These are phyloP conservation scores for Natator depressus DNA, from an alignment of 2,113 vertebrate species.

Conservation along the genomic window DNA sequence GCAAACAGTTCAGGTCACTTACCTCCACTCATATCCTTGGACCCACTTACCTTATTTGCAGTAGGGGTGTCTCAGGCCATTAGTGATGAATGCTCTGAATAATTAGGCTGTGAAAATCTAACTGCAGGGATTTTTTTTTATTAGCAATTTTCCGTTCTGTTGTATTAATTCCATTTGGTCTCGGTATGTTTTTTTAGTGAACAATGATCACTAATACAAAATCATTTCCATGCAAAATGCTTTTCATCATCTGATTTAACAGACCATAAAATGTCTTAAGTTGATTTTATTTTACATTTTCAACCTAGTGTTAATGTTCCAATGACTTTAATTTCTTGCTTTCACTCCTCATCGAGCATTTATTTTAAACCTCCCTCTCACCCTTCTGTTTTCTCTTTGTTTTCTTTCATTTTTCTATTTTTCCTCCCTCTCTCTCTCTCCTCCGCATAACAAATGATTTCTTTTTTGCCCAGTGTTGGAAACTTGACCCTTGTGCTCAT, in stretches of 20 bases:
- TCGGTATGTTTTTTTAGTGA: constrained; percentile 34
- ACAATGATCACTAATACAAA: background rate
- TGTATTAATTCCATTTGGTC: constrained; percentile 29
- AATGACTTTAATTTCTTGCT: background rate
- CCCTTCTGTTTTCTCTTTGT: background rate
- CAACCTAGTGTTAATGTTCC: background rate
- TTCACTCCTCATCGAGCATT: constrained; percentile 7
- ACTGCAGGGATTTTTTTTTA: constrained; percentile 22
- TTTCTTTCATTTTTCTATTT: background rate
- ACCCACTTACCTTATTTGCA: constrained; percentile 24
- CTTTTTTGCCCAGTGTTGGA: background rate
- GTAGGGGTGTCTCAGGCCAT: constrained; percentile 61
- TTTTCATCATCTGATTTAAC: constrained; percentile 65
- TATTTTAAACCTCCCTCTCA: background rate
- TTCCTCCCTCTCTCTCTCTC: background rate
- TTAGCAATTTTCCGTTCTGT: constrained; percentile 4
- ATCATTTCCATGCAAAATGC: constrained; percentile 11
- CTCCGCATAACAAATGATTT: background rate
- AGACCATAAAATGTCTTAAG: constrained; percentile 48
- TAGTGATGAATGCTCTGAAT: constrained; percentile 57
- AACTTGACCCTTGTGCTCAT: background rate
- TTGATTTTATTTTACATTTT: constrained; percentile 33
- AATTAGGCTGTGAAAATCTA: constrained; percentile 52
- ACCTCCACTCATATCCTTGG: constrained; percentile 25
- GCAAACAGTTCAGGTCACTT: constrained; percentile 6